These are phyloP conservation scores for Camelus dromedarius DNA, from an alignment of 2,113 vertebrate species.

Conservation along the genomic window DNA sequence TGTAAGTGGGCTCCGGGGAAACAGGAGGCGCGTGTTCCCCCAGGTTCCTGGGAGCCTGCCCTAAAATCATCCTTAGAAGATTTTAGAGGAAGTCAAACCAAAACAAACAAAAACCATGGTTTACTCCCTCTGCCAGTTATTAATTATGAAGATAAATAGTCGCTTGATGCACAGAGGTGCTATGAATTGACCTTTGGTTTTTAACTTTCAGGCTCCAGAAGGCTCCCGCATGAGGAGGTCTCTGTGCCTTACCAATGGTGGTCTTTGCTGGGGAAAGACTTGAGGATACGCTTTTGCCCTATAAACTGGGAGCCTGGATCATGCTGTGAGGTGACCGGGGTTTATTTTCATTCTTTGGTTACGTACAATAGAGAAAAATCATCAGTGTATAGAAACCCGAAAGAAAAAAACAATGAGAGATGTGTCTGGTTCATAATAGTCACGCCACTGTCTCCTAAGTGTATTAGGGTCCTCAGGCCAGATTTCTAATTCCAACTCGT, in stretches of 20 bases:
- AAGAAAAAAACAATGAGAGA: background rate
- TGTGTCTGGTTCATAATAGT: no score
- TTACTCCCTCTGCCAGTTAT: background rate
- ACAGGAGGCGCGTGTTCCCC: background rate
- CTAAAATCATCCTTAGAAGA: background rate
- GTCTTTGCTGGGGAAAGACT: background rate
- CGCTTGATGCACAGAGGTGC: background rate
- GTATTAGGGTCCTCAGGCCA: background rate
- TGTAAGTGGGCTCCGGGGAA: background rate
- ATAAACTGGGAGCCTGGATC: background rate
- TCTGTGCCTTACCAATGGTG: fast-evolving
- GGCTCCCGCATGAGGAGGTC: background rate
- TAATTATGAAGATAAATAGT: background rate
- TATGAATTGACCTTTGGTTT: background rate
- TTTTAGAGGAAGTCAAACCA: background rate
- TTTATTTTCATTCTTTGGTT: background rate
- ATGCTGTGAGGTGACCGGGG: fast-evolving
- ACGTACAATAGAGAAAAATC: background rate
- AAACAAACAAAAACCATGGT: background rate
- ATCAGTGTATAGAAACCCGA: background rate
- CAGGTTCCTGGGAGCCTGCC: background rate
- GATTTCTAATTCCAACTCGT: background rate
- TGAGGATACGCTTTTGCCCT: background rate
- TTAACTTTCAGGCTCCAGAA: background rate
- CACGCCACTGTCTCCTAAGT: background rate